Evolutionary conservation across 1,140 invertebrate genomes (phyloP).

Genomic region (Popillia japonica): DNA sequence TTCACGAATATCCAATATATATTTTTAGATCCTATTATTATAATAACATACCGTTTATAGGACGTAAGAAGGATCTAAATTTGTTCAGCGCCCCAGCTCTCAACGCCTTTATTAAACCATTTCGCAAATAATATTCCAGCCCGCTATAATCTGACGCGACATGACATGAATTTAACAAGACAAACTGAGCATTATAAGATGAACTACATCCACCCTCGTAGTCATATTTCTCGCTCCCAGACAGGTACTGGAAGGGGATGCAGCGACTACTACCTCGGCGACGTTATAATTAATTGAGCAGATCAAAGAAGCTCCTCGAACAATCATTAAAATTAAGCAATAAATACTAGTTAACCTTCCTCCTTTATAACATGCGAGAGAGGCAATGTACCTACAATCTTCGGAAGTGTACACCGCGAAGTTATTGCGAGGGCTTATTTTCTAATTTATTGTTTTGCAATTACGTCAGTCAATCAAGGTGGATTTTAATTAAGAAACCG

Average conservation of each 20-base stretch:
- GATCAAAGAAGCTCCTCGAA: constrained; percentile 4
- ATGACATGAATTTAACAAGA: constrained; percentile 15
- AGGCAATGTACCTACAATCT: background rate
- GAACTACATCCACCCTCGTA: background rate
- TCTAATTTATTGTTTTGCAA: constrained; percentile 16
- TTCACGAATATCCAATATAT: too few species aligned
- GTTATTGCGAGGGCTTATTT: background rate
- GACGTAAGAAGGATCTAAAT: too few species aligned
- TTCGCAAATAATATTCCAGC: background rate
- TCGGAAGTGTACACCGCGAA: background rate
- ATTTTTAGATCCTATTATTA: too few species aligned
- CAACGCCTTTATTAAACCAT: too few species aligned
- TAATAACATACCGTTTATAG: too few species aligned
- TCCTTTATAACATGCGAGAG: background rate
- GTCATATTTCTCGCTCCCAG: background rate
- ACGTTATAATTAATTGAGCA: constrained; percentile 3
- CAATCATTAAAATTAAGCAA: constrained; percentile 6
- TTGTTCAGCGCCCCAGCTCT: too few species aligned
- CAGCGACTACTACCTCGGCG: background rate
- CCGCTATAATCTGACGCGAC: background rate
- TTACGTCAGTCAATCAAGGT: constrained; percentile 6
- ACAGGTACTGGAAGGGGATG: background rate
- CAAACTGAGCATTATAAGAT: background rate
- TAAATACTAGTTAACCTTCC: constrained; percentile 5
- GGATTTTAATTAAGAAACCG: constrained; percentile 10